Base-by-base conservation (phyloP, 2,888 invertebrate species). In the Platynereis dumerilii region DNA sequence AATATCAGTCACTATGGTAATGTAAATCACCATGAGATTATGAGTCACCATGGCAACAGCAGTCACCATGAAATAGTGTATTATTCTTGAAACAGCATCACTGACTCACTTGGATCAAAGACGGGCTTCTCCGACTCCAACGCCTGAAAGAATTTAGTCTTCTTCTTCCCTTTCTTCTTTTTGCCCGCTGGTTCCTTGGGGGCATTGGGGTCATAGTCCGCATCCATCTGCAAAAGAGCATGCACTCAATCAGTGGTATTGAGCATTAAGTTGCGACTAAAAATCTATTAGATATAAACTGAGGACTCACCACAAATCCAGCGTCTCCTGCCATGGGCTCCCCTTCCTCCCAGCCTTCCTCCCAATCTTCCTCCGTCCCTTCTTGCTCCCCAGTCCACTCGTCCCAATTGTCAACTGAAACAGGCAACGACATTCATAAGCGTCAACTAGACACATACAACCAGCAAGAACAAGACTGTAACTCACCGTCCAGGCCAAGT, bases 81-180 rank as follows among this genome's bases (percentile, higher is more conserved):
- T n/a, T n/a, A n/a, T n/a, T n/a, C n/a, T n/a, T n/a, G n/a, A n/a
- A n/a, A n/a, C n/a, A n/a, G n/a, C n/a, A n/a, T n/a, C n/a, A n/a
- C n/a, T n/a, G 70, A 72, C 34, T 34, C 34, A 83, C 87, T 85
- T 0, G 96, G 93, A 83, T 96, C 89, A 84, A 92, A 96, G 60
- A 89, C 87, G 0, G 96, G 96, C 80, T 96, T 96, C 60, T 91
- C 88, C 42, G 88, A 86, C 20, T 89, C 86, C 2, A 95, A 83
- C 27, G 91, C 88, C 79, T 91, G 88, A 17, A 91, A 90, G 69
- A 94, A 90, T 71, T 91, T 90, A n/a, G 91, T 91, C 73, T 91
- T 90, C 64, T 77, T 81, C 67, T 77, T 76, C 75, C 89, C 87
- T 73, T 88, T 88, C 64, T 68, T 70, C 26, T 71, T 67, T 59